Percentiles rank a stretch among this genome's conserved stretches.
phyloP scores from a whole-genome alignment of 2,888 invertebrate genomes.

The Allophyes oxyacanthae region DNA sequence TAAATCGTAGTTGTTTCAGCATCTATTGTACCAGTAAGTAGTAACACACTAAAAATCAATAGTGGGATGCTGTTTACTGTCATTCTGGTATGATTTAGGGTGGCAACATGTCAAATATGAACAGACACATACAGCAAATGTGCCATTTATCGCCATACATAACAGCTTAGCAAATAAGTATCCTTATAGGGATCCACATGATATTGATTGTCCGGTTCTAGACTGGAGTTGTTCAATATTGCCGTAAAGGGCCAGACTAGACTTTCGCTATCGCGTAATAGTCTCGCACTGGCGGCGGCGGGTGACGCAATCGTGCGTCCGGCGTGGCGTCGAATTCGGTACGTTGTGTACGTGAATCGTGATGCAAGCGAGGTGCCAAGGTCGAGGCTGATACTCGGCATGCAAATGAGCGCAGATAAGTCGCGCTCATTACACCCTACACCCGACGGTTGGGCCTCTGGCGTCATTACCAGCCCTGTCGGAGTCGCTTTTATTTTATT shows the following conservation, averaged over 20 bases:
- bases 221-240: slow-evolving; percentile 44
- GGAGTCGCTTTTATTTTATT: slow-evolving; percentile 82
- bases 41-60: slow-evolving; percentile 22
- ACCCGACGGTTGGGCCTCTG: slow-evolving; percentile 74
- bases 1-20: slow-evolving; percentile 1
- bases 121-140: slow-evolving; percentile 19
- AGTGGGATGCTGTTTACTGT: slow-evolving; percentile 35
- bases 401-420: slow-evolving; percentile 87
- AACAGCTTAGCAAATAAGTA: slow-evolving; percentile 23
- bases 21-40: slow-evolving; percentile 11
- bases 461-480: slow-evolving; percentile 78
- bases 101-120: slow-evolving; percentile 20
- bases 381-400: slow-evolving; percentile 83
- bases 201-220: slow-evolving; percentile 19
- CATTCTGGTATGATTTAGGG: slow-evolving; percentile 25
- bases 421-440: slow-evolving; percentile 83
- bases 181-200: slow-evolving; percentile 29
- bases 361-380: slow-evolving; percentile 82
- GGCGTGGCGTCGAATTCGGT: slow-evolving; percentile 62
- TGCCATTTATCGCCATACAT: slow-evolving; percentile 27
- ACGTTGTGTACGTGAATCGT: slow-evolving; percentile 67
- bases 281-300: slow-evolving; percentile 38
- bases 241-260: slow-evolving; percentile 52
- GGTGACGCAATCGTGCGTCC: slow-evolving; percentile 68
- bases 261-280: slow-evolving; percentile 66